A percentile compares a stretch with the other conserved stretches of the same genome.
These are phyloP conservation scores for Venustaconcha ellipsiformis DNA, from an alignment of 1,140 invertebrate genomes.

Conservation along the genomic window DNA sequence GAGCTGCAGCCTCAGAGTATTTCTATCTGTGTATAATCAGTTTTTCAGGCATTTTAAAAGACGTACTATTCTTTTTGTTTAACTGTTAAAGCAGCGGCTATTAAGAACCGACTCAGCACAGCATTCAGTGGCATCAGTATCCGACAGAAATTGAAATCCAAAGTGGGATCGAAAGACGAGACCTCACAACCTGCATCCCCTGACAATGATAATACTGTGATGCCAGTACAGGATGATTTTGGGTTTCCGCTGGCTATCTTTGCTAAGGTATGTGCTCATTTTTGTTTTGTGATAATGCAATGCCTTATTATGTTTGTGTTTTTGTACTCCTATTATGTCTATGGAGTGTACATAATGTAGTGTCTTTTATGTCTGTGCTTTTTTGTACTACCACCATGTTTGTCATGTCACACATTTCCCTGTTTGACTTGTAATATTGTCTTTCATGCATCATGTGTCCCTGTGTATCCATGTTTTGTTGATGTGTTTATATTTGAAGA, in stretches of 20 bases:
- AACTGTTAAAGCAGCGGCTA: slow-evolving; percentile 37
- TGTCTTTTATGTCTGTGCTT: too few species aligned
- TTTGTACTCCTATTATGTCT: too few species aligned
- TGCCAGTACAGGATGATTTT: slow-evolving; percentile 73
- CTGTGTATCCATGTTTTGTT: too few species aligned
- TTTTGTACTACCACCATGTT: too few species aligned
- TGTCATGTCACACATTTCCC: too few species aligned
- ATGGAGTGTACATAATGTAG: too few species aligned
- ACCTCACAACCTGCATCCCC: neutral
- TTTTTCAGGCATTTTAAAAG: too few species aligned
- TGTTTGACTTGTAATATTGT: too few species aligned
- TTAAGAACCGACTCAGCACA: slow-evolving; percentile 52
- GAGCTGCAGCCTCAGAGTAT: neutral
- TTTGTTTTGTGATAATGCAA: neutral
- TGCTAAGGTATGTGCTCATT: slow-evolving; percentile 76
- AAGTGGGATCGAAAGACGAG: slow-evolving; percentile 14
- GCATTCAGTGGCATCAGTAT: slow-evolving; percentile 43
- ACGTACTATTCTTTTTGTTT: slow-evolving; percentile 10
- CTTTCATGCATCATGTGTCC: too few species aligned
- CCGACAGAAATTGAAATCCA: slow-evolving; percentile 22
- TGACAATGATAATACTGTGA: neutral
- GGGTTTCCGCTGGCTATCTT: slow-evolving; percentile 91
- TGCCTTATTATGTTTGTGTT: too few species aligned
- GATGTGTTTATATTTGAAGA: too few species aligned
- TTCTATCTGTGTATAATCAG: neutral